Conservation (phyloP, 2,797 vertebrate species). For the Enteromius fasciolatus region DNA sequence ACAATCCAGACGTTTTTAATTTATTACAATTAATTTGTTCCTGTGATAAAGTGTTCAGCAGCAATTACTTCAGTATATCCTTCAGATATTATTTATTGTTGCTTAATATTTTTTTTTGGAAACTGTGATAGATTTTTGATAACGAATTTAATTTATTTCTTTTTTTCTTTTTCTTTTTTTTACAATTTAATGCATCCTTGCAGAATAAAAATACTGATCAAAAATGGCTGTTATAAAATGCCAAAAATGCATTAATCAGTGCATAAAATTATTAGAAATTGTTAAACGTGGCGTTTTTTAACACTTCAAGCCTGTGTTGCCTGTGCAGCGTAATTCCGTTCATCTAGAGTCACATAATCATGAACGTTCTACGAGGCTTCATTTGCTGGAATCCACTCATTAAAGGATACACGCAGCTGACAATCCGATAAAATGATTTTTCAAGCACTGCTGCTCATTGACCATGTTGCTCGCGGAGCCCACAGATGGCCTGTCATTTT, state of each 20-base stretch:
- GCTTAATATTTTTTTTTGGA: background rate
- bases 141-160: background rate
- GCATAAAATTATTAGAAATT: background rate
- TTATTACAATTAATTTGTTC: background rate
- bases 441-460: slow-evolving; percentile 46
- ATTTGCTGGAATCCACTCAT: slow-evolving; percentile 39
- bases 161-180: too few species aligned
- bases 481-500: slow-evolving; percentile 52
- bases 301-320: background rate
- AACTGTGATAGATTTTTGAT: background rate
- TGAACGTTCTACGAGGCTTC: slow-evolving; percentile 20
- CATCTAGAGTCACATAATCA: slow-evolving; percentile 19
- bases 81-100: background rate
- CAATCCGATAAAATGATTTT: slow-evolving; percentile 46
- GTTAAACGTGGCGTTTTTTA: background rate
- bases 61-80: background rate
- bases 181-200: background rate
- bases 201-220: background rate
- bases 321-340: background rate
- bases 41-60: background rate
- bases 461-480: slow-evolving; percentile 39
- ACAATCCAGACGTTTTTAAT: background rate
- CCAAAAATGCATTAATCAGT: background rate
- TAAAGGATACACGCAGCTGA: slow-evolving; percentile 46
- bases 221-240: background rate